Evolutionary conservation across 1,140 invertebrate genomes (phyloP), one percentile per base, ranked within the genome.

Genomic region (Eriocheir sinensis): DNA sequence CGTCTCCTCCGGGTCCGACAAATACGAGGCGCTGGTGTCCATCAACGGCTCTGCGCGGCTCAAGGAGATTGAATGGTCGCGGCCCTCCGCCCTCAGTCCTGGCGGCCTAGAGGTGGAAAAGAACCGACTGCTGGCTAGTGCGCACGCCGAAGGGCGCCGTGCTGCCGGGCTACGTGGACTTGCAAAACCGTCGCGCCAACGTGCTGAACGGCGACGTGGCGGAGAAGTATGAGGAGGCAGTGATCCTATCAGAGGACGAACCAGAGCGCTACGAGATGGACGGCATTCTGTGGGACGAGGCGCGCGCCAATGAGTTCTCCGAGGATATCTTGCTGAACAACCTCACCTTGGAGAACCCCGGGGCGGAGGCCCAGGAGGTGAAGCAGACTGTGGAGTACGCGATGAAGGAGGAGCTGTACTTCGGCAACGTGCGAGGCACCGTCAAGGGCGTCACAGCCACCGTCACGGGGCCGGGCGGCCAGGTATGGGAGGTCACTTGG

Each of bases 21-120:
- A 93, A 21, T 95, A 93, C 44, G 95, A 95, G 21, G 95, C 91
- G 17, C 80, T 95, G 0, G 92, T 95, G 0, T 95, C 95, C 17
- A 91, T 95, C 89, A 95, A 95, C 79, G 95, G 81, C 17, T 95
- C 95, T 0, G 93, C 95, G 2, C 60, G 95, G 27, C 32, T 95
- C 3, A 44, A 79, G 38, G 48, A 93, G 41, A 15, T 12, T 30
- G 95, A 95, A 8, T 95, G 95, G 95, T 92, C 93, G 36, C 89
- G 72, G 9, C 79, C 93, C 21, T 44, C 48, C 27, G 92, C 91
- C 12, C 38, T 95, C 9, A 92, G 88, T 21, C 12, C 44, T 36
- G 40, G 40, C 53, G 92, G 92, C 38, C 80, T 95, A 32, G 41
- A 92, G 72, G 91, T 93, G 6, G 79, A 92, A 21, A 93, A 91